Conservation (phyloP, 2,797 vertebrate genomes). For the Mus spretus region DNA sequence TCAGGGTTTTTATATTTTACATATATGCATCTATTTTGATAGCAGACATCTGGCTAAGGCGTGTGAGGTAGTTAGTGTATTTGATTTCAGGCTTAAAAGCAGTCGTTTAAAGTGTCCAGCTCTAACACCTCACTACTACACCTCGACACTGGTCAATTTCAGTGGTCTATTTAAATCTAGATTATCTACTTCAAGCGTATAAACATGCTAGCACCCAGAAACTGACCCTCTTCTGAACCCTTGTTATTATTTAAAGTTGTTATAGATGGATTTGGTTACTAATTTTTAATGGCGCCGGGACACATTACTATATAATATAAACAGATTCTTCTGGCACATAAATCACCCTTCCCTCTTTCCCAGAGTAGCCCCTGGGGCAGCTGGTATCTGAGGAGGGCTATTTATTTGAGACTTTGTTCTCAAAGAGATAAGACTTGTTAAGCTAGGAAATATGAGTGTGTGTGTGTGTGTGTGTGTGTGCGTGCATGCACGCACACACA, state of each 20-base stretch:
- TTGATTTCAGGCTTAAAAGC: slow-evolving; percentile 21
- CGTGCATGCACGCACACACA: neutral
- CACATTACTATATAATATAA: slow-evolving; percentile 73
- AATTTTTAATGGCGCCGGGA: slow-evolving; percentile 60
- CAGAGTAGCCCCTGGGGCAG: slow-evolving; percentile 57
- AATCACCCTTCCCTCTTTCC: slow-evolving; percentile 67
- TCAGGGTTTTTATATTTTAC: slow-evolving; percentile 23
- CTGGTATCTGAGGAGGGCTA: slow-evolving; percentile 65
- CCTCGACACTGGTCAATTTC: slow-evolving; percentile 83
- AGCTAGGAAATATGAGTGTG: neutral
- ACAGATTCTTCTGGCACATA: slow-evolving; percentile 69
- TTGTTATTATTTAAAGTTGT: slow-evolving; percentile 78
- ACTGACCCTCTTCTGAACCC: slow-evolving; percentile 78
- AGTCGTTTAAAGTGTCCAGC: neutral
- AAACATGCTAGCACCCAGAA: slow-evolving; percentile 86
- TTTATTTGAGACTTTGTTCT: slow-evolving; percentile 84
- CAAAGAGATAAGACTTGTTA: slow-evolving; percentile 78
- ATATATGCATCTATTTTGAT: slow-evolving; percentile 21
- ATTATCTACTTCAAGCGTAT: slow-evolving; percentile 83
- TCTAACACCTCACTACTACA: slow-evolving; percentile 39
- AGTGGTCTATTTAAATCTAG: slow-evolving; percentile 81
- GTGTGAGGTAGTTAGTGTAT: neutral
- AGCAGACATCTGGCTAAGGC: neutral
- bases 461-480: neutral
- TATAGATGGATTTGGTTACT: slow-evolving; percentile 80